These are phyloP conservation scores for Cercopithecus mitis DNA, from an alignment of 2,797 vertebrate genomes.

Conservation along the genomic window DNA sequence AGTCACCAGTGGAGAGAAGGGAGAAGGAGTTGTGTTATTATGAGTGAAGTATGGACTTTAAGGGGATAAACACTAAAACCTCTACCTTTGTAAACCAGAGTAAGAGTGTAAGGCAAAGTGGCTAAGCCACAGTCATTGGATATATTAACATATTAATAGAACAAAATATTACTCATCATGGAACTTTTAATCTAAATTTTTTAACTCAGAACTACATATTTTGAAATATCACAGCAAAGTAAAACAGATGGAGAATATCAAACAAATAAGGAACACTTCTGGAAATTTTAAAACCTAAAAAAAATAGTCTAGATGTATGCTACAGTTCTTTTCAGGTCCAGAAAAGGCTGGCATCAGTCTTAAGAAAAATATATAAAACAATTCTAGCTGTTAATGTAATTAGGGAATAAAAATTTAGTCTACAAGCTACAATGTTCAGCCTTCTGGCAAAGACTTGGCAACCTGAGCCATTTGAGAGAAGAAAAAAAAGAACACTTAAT, in stretches of 20 bases:
- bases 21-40: not conserved
- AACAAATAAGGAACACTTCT: slow-evolving; percentile 33
- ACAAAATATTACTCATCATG: not conserved
- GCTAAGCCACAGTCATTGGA: not conserved
- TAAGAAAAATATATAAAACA: slow-evolving; percentile 50
- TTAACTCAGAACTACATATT: slow-evolving; percentile 44
- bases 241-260: slow-evolving; percentile 33
- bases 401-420: slow-evolving; percentile 38
- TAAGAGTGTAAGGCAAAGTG: not conserved
- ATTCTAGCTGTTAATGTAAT: slow-evolving; percentile 55
- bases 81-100: not conserved
- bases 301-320: slow-evolving; percentile 34
- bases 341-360: slow-evolving; percentile 27
- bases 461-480: not conserved
- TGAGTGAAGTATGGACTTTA: not conserved
- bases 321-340: slow-evolving; percentile 26
- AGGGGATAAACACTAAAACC: not conserved
- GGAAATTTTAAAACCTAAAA: slow-evolving; percentile 60
- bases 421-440: slow-evolving; percentile 35
- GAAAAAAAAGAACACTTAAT: not conserved
- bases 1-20: not conserved
- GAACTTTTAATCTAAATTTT: slow-evolving; percentile 34
- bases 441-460: slow-evolving; percentile 39
- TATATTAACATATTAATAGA: not conserved
- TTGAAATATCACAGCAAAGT: slow-evolving; percentile 49